Evolutionary conservation across 2,797 vertebrate genomes (phyloP).

Genomic region (Apodemus agrarius): DNA sequence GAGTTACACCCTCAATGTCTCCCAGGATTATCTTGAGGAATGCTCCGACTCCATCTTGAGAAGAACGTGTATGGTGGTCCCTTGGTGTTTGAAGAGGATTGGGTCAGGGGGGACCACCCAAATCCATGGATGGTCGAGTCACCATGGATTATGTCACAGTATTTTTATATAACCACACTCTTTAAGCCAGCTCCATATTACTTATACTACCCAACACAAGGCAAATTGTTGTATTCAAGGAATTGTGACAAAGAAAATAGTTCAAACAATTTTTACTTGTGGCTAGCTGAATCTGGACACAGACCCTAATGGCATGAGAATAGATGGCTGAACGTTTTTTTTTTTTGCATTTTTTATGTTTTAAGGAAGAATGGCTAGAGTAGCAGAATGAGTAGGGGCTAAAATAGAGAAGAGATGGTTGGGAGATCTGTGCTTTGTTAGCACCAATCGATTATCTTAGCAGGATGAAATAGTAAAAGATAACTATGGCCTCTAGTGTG

Average conservation of each 20-base stretch:
- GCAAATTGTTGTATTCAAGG: not conserved
- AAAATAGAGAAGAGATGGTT: conserved; percentile 6
- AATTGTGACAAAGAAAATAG: not conserved
- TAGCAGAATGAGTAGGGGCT: not conserved
- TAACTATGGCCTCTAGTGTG: not conserved
- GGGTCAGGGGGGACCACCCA: not conserved
- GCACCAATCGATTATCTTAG: not conserved
- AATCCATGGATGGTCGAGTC: not conserved
- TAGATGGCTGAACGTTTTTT: not conserved
- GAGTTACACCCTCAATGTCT: not conserved
- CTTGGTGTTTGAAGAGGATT: not conserved
- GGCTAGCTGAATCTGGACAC: not conserved
- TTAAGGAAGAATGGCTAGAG: conserved; percentile 25
- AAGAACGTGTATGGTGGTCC: not conserved
- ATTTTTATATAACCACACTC: not conserved
- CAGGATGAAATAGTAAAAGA: conserved; percentile 21
- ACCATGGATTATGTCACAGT: not conserved
- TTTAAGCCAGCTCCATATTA: not conserved
- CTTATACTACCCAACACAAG: not conserved
- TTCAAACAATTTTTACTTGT: not conserved
- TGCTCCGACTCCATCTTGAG: conserved; percentile 20
- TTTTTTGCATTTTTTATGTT: conserved; percentile 11
- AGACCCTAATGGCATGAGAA: not conserved
- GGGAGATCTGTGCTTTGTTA: not conserved
- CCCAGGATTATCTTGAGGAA: conserved; percentile 9